These are phyloP conservation scores for Apodemus sylvaticus DNA, from an alignment of 2,113 vertebrate species.

Conservation along the genomic window DNA sequence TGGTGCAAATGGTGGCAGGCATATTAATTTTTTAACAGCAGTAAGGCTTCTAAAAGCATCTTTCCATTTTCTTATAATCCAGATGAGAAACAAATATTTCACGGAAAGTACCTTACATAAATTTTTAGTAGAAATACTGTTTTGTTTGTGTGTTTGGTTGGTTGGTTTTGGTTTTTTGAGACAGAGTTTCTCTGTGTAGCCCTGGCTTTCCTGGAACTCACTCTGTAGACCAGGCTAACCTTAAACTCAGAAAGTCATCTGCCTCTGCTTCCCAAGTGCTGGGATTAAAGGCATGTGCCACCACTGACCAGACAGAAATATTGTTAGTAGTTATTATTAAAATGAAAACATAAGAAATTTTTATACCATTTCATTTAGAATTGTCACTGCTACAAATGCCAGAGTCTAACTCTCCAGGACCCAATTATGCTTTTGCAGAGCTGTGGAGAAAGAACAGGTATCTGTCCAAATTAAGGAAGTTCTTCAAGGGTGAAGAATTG, in stretches of 20 bases:
- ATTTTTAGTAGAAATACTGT: not conserved
- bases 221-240: no score
- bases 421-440: not conserved
- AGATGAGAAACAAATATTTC: slow-evolving; percentile 13
- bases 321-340: not conserved
- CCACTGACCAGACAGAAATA: not conserved
- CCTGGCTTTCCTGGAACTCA: no score
- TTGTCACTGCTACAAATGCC: not conserved
- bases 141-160: no score
- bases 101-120: not conserved
- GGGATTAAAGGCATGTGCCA: no score
- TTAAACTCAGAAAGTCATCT: no score
- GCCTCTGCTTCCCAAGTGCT: no score
- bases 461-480: not conserved
- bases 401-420: not conserved
- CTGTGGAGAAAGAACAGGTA: not conserved
- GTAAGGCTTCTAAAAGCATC: not conserved
- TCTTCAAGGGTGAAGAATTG: slow-evolving; percentile 36
- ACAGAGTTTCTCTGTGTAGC: no score
- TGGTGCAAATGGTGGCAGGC: no score
- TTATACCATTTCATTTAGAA: slow-evolving; percentile 24
- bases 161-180: no score
- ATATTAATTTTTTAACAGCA: not conserved
- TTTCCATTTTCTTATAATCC: not conserved
- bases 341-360: not conserved